These are phyloP conservation scores for Junco hyemalis DNA, from an alignment of 2,113 vertebrate genomes.

Conservation along the genomic window DNA sequence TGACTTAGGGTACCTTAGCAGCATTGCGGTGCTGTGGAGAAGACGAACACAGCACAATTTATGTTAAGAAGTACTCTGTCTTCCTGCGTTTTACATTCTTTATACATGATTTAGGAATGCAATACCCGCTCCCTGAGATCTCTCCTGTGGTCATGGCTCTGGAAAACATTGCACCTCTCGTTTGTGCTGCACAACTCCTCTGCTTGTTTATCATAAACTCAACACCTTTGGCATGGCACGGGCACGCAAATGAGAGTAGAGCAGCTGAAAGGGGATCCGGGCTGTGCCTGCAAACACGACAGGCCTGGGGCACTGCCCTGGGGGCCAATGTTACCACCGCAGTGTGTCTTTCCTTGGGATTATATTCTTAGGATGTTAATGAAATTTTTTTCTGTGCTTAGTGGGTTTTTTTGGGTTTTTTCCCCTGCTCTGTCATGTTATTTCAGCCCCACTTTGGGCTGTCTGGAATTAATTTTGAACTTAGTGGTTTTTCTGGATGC, in stretches of 20 bases:
- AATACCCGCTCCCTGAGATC: rapidly evolving
- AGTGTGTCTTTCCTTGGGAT: neutral
- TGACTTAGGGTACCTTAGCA: rapidly evolving
- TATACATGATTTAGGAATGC: rapidly evolving
- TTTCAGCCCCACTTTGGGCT: neutral
- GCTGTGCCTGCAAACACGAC: neutral
- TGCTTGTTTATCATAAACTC: neutral
- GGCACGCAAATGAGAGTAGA: rapidly evolving
- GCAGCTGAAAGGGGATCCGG: neutral
- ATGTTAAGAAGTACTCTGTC: neutral
- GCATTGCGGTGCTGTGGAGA: rapidly evolving
- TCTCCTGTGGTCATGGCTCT: rapidly evolving
- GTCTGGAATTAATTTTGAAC: neutral
- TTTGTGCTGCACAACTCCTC: neutral
- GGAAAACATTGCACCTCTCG: neutral
- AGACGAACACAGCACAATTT: neutral
- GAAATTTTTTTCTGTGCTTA: too few relatives aligned
- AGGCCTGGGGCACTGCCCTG: neutral
- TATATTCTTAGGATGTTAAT: neutral
- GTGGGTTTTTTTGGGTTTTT: neutral
- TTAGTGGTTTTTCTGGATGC: neutral
- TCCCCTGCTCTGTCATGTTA: neutral
- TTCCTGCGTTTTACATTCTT: rapidly evolving
- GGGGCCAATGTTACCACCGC: rapidly evolving
- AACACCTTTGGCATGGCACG: neutral